Base-by-base conservation (phyloP, 2,113 vertebrate genomes). In the Climacteris rufus region DNA sequence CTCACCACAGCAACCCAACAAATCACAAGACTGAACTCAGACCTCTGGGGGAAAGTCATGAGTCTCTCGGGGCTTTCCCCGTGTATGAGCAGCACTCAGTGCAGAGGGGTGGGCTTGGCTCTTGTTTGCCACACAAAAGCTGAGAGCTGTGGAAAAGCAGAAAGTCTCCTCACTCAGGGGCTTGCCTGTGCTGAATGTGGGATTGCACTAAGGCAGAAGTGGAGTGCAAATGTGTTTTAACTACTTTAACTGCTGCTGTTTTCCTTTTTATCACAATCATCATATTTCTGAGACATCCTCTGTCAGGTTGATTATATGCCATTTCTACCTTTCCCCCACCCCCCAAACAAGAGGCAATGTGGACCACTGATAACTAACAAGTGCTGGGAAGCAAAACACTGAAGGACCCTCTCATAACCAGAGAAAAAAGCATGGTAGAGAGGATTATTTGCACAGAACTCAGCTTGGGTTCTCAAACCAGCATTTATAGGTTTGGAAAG, bases 401-500 rank as follows among this genome's bases (percentile, higher is more conserved):
- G 52, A 90, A 53, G 72, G 50, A 18, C 9, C 8, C n/a, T 15
- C 50, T 76, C 40, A 47, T 15, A 91, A 72, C 65, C 39, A 89
- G 63, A 53, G 39, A 31, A 81, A 65, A 88, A 96, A 89, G 61
- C 30, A 76, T 65, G 42, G 44, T 59, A 74, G 60, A 88, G 47
- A 83, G 44, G 88, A 97, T 95, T 95, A 95, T 94, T 97, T 97
- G 93, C 90, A 96, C 79, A 87, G 87, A 97, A 97, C 90, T 97
- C 77, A 96, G 89, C 71, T 74, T 91, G 80, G 87, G 87, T 89
- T 98, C 97, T 97, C 94, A 97, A 97, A 97, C 94, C 70, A 81
- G 68, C 96, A 96, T 97, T 98, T 98, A 97, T 87, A 94, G 94
- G 87, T 95, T 95, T 95, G 68, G 87, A 92, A 96, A 95, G 88